Evolutionary conservation across 2,888 invertebrate genomes (phyloP).

Genomic region (Linnaemya tessellans): DNA sequence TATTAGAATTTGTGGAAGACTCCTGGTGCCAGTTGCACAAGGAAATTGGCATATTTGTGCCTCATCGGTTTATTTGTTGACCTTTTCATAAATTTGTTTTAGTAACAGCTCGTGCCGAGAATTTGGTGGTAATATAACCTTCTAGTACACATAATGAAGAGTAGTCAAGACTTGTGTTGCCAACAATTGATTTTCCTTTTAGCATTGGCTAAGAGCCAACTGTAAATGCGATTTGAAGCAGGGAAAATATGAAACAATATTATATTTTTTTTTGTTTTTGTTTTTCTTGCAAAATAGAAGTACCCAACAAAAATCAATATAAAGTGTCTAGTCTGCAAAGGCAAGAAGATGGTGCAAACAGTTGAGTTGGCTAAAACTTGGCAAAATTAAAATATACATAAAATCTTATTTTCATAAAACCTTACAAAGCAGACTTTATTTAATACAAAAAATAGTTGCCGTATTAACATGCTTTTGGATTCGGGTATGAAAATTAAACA

Average conservation of each 20-base stretch:
- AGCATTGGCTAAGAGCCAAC: conserved; percentile 62
- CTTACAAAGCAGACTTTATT: conserved; percentile 20
- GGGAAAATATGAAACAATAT: background rate
- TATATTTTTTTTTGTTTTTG: background rate
- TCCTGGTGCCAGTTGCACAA: conserved; percentile 58
- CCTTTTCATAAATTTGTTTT: conserved; percentile 47
- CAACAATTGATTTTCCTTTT: conserved; percentile 67
- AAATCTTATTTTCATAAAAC: background rate
- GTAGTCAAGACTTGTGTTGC: conserved; percentile 39
- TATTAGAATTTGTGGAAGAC: conserved; percentile 19
- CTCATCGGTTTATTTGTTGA: conserved; percentile 42
- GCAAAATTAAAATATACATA: background rate
- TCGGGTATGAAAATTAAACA: too few relatives aligned
- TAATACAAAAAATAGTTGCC: background rate
- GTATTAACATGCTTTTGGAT: background rate
- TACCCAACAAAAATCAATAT: conserved; percentile 47
- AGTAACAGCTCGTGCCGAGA: conserved; percentile 9
- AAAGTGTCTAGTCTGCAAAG: conserved; percentile 37
- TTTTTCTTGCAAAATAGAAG: background rate
- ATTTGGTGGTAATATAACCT: background rate
- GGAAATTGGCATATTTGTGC: conserved; percentile 17
- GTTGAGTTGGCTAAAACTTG: background rate
- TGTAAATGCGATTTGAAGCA: background rate
- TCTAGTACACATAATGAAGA: background rate
- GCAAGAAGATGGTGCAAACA: background rate